Conservation (phyloP, 2,888 invertebrate species). For the Adineta ricciae region DNA sequence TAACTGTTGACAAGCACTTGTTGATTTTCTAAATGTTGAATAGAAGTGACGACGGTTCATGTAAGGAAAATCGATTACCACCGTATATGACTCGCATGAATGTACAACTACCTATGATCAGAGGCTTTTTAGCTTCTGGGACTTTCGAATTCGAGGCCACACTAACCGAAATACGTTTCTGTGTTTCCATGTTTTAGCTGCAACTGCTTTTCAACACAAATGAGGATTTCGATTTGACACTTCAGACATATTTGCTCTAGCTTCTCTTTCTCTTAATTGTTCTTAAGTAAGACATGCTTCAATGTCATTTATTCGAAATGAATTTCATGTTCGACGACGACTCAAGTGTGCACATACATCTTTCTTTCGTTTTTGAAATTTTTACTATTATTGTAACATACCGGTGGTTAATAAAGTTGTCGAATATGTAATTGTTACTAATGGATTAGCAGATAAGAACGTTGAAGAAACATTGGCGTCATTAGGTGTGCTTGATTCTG, state of each 20-base stretch:
- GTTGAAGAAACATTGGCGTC: background rate
- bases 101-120: background rate
- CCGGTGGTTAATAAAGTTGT: background rate
- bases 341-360: background rate
- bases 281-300: background rate
- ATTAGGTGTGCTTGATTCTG: background rate
- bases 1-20: background rate
- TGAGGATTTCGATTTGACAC: background rate
- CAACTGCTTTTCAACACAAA: background rate
- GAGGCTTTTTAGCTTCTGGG: background rate
- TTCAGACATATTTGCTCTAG: background rate
- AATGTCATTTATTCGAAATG: background rate
- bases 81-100: background rate
- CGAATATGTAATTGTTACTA: background rate
- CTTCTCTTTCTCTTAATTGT: background rate
- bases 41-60: too few species aligned
- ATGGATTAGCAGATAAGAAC: background rate
- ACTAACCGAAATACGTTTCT: background rate
- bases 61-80: background rate
- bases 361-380: background rate
- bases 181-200: background rate
- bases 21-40: background rate
- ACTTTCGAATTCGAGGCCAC: background rate
- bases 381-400: background rate
- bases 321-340: background rate